Base-by-base conservation (phyloP, 2,888 invertebrate genomes). In the Steromphala cineraria region DNA sequence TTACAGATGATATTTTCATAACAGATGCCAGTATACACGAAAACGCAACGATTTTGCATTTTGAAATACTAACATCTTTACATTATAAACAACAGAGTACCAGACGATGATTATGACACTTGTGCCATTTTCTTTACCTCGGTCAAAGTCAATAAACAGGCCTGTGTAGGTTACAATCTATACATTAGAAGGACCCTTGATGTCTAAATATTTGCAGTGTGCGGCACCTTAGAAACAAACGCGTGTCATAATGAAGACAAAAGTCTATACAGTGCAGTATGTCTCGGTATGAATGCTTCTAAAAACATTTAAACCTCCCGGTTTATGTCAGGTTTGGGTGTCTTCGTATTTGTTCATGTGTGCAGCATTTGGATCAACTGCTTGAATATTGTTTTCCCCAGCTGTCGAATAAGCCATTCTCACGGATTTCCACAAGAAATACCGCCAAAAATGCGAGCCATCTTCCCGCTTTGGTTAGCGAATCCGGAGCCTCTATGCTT, bases 381-480 rank as follows among this genome's bases (percentile, higher is more conserved):
- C 24, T 36, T 19, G 15, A 31, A 31, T 71, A 71, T 71, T 71
- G 71, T 71, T 71, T 71, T 71, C 71, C 40, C 71, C 71, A 71
- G 71, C 31, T 71, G 71, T 71, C 13, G 71, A 19, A 36, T 36
- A 13, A 19, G 40, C 71, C 71, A 71, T 71, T 71, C 71, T 71
- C 71, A 71, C 71, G 71, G 71, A 71, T 71, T 71, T 36, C 71
- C 19, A n/a, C 31, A n/a, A 17, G 71, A 71, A 71, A 71, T 71
- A 19, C 71, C 31, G 71, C 62, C 28, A 40, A 71, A 71, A 71
- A 71, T 71, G 71, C 71, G 40, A 71, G 40, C 71, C 71, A 71
- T 71, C 71, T 71, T 71, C 36, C 71, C 31, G 17, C 36, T 40
- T 71, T 36, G 71, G 28, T 36, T 40, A 19, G 31, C 19, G 31